Evolutionary conservation across 2,888 invertebrate genomes (phyloP).

Genomic region (Notocelia uddmanniana): DNA sequence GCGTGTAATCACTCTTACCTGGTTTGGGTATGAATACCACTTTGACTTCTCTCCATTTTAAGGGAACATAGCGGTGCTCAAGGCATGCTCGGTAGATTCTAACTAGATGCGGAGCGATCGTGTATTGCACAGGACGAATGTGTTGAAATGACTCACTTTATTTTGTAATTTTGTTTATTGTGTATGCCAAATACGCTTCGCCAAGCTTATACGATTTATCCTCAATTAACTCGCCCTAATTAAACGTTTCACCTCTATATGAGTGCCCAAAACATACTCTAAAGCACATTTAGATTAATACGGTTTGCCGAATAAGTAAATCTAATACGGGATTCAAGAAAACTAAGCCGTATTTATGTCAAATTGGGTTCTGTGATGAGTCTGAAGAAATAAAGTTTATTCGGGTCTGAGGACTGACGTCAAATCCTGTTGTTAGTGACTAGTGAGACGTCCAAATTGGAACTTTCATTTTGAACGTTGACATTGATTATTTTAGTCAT

Average conservation of each 20-base stretch:
- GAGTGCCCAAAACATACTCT: constrained; percentile 20
- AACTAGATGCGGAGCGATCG: too few species aligned
- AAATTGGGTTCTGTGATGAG: constrained; percentile 26
- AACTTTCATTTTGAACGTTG: constrained; percentile 5
- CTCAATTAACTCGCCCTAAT: constrained; percentile 32
- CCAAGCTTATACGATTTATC: constrained; percentile 12
- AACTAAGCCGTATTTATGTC: constrained; percentile 13
- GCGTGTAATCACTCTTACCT: too few species aligned
- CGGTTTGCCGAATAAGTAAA: constrained; percentile 9
- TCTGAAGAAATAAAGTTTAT: not conserved
- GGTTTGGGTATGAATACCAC: too few species aligned
- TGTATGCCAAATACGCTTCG: constrained; percentile 18
- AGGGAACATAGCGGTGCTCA: too few species aligned
- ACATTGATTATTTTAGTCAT: constrained; percentile 9
- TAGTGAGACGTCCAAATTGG: constrained; percentile 3
- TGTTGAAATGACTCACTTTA: too few species aligned
- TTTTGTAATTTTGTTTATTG: constrained; percentile 4
- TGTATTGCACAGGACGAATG: too few species aligned
- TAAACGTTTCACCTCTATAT: constrained; percentile 3
- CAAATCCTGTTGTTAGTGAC: constrained; percentile 13
- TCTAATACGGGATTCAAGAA: constrained; percentile 23
- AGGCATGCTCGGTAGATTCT: too few species aligned
- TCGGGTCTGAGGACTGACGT: constrained; percentile 12
- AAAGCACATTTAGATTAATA: constrained; percentile 29
- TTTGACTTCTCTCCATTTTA: too few species aligned